These are phyloP conservation scores for Monomorium pharaonis DNA, from an alignment of 1,140 invertebrate genomes.

Conservation along the genomic window DNA sequence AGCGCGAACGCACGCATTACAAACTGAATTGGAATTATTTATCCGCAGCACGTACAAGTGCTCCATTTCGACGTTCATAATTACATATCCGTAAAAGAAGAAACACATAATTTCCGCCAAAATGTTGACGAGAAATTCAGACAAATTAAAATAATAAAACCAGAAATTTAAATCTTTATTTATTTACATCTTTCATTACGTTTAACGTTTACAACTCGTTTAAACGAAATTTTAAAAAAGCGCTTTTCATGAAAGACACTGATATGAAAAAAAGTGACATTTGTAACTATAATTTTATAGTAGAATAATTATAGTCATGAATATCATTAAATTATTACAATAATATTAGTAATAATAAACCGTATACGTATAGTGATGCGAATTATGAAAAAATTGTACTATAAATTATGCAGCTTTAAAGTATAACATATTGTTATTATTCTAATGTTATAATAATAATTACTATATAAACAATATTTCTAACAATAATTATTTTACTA, in stretches of 20 bases:
- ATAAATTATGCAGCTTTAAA: too few species aligned
- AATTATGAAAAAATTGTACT: too few species aligned
- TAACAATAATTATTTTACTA: too few species aligned
- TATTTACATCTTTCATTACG: background rate
- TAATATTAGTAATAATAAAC: too few species aligned
- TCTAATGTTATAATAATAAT: too few species aligned
- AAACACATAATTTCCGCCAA: conserved; percentile 39
- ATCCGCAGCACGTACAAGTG: conserved; percentile 36
- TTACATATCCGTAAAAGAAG: conserved; percentile 40
- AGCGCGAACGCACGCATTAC: conserved; percentile 19
- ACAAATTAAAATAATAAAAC: conserved; percentile 44
- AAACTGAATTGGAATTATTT: conserved; percentile 55
- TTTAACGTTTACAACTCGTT: background rate
- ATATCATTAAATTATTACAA: too few species aligned
- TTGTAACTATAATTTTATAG: too few species aligned
- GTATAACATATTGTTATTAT: too few species aligned
- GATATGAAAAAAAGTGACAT: too few species aligned
- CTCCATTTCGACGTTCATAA: conserved; percentile 42
- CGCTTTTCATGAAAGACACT: background rate
- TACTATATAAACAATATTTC: too few species aligned
- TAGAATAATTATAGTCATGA: too few species aligned
- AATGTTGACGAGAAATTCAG: conserved; percentile 13
- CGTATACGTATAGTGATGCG: too few species aligned
- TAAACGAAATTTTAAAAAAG: background rate
- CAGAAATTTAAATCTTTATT: conserved; percentile 15